Conservation (phyloP, 2,888 invertebrate genomes). For the Cephonodes hylas region DNA sequence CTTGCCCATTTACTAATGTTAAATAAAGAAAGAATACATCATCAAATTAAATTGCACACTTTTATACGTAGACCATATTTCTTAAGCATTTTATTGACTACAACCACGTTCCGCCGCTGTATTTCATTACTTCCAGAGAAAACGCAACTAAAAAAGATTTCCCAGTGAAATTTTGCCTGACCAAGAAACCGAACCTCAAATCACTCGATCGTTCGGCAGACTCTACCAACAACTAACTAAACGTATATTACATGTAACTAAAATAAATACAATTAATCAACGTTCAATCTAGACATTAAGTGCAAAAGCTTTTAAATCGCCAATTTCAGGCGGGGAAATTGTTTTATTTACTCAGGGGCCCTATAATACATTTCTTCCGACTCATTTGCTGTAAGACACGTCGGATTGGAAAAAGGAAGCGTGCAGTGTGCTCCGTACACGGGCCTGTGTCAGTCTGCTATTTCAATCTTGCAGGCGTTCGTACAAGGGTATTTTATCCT, state of each 20-base stretch:
- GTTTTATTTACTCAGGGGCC: neutral
- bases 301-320: neutral
- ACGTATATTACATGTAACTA: neutral
- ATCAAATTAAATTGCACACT: too few relatives aligned
- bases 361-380: neutral
- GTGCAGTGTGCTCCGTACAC: neutral
- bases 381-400: neutral
- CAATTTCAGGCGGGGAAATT: neutral
- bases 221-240: too few relatives aligned
- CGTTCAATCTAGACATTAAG: neutral
- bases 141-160: too few relatives aligned
- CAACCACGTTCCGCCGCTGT: too few relatives aligned
- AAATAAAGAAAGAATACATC: too few relatives aligned
- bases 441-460: neutral
- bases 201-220: too few relatives aligned
- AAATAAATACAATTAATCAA: neutral
- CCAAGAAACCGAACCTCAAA: too few relatives aligned
- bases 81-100: too few relatives aligned
- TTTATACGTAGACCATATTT: too few relatives aligned
- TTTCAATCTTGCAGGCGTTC: conserved; percentile 1
- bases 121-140: too few relatives aligned
- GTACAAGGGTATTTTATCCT: conserved; percentile 23
- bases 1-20: too few relatives aligned
- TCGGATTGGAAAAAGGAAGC: neutral
- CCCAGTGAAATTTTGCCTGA: too few relatives aligned